Evolutionary conservation across 2,113 vertebrate genomes (phyloP).

Genomic region (Nycticorax nycticorax): DNA sequence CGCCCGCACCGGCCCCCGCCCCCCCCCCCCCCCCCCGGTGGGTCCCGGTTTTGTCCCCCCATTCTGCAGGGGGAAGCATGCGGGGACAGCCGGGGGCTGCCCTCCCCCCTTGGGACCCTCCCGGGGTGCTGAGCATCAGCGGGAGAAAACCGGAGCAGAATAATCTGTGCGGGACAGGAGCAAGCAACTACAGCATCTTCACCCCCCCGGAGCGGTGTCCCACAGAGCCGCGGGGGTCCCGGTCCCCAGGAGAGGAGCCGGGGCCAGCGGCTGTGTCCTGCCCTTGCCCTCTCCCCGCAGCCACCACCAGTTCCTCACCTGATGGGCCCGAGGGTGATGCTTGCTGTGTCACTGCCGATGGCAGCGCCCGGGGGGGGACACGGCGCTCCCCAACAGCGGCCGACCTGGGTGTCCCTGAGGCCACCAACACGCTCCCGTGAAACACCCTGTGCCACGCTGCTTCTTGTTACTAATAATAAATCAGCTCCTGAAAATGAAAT

Average conservation of each 20-base stretch:
- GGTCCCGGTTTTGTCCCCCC: neutral
- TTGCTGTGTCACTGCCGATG: accelerated
- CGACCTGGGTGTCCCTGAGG: neutral
- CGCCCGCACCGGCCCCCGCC: neutral
- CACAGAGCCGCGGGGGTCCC: neutral
- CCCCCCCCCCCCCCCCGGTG: neutral
- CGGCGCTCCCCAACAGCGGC: accelerated
- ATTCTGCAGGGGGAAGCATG: neutral
- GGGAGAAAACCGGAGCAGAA: neutral
- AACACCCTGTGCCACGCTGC: neutral
- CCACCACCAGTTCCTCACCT: neutral
- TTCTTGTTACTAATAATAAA: neutral
- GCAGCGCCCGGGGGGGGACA: neutral
- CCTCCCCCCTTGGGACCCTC: neutral
- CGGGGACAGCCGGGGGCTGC: neutral
- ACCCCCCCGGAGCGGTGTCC: neutral
- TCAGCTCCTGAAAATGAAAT: neutral
- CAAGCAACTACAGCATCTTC: neutral
- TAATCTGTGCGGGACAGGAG: accelerated
- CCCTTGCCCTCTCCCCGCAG: neutral
- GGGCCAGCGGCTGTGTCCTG: neutral
- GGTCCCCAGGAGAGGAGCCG: neutral
- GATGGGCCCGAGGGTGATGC: accelerated
- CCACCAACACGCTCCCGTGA: neutral
- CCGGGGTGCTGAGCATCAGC: neutral